Evolutionary conservation across 2,888 invertebrate species (phyloP), one percentile per base, ranked within the genome.

Genomic region (Scrobipalpa costella): DNA sequence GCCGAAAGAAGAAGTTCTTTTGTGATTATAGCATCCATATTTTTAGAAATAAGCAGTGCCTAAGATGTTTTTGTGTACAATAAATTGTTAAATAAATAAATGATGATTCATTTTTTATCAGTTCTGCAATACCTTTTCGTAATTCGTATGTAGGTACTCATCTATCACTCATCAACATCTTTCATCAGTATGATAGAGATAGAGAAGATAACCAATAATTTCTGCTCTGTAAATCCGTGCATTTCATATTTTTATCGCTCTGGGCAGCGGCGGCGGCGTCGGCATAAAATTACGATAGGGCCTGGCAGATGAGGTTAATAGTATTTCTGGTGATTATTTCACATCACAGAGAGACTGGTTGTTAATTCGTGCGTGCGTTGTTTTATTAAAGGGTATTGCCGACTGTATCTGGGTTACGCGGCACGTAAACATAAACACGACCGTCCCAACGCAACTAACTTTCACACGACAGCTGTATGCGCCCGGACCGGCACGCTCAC

Each of bases 381-480:
- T 65, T 63, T 64, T 64, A 66, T 57, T 62, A 64, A 74, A 73
- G 73, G 71, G 71, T 72, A 73, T 72, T 58, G 40, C 66, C 55
- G 62, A 68, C 70, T 65, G 75, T 77, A 81, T 77, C 79, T 84
- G 75, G 82, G 85, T 84, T 84, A 81, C 76, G 72, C 74, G 75
- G 63, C 40, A 38, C 60, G 78, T 83, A 83, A 82, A 85, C 83
- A 77, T 79, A 84, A 84, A 86, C 81, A 80, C 66, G 69, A 73
- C 65, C 71, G 73, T 74, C 27, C 27, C 27, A 27, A 27, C 27
- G 27, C 27, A 27, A 27, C 27, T 27, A 73, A 79, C 78, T 82
- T 83, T 82, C 76, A 78, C 79, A 77, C 74, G 80, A 80, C 83
- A 80, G 74, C 73, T 74, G 75, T 69, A 11, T 59, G 19, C 2